Evolutionary conservation across 1,140 invertebrate genomes (phyloP), one percentile per base, ranked within the genome.

Genomic region (Drosophila persimilis): DNA sequence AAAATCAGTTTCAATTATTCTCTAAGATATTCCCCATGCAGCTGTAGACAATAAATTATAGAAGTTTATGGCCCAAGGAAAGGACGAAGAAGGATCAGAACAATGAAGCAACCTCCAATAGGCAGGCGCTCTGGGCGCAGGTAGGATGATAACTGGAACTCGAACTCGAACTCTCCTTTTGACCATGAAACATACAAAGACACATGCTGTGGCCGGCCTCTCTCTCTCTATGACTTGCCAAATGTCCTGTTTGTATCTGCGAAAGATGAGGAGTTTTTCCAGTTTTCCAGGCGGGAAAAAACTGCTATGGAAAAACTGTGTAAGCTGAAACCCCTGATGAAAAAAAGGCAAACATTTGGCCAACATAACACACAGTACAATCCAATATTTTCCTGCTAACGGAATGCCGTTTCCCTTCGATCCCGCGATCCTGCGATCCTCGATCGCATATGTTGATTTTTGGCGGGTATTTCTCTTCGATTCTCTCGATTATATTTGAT

Each of bases 11-110:
- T 61, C 50, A 62, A 65, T 61, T 64, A 57, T 50, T n/a, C 35
- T 1, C 58, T 31, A 43, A 50, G 58, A 43, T 43, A 41, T 22
- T 48, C 26, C 55, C 74, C 46, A 48, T 71, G 75, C 80, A 83
- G 75, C 80, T 84, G 74, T 43, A 62, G 65, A 83, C 50, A 83
- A 83, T 83, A 83, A 83, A 84, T 83, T 84, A 75, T 83, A 17
- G 35, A 57, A 79, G 61, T 83, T 84, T 83, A 83, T 79, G 58
- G 79, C 80, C 45, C 52, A 44, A 62, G 17, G 45, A 58, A 62
- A 77, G 58, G 55, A 76, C 60, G 20, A 62, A 75, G 79, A 62
- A 83, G 79, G 70, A 84, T 65, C 67, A 39, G 64, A 11, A 57
- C 45, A 50, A 70, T 69, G 66, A 63, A 63, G 75, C 67, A 75